phyloP scores from a whole-genome alignment of 1,140 invertebrate genomes.

The Trichomalopsis sarcophagae region DNA sequence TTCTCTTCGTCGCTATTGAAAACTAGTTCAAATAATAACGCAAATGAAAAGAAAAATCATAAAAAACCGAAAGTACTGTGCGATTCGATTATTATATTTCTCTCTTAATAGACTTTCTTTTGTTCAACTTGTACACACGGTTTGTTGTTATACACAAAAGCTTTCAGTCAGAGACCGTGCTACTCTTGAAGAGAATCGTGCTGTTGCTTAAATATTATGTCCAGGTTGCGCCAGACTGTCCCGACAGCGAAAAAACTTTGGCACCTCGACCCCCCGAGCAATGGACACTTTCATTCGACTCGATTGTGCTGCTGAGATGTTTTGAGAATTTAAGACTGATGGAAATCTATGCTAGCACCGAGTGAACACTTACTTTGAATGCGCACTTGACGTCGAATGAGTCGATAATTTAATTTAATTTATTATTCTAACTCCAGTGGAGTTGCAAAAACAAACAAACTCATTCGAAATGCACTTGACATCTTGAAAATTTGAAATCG shows the following conservation, averaged over 20 bases:
- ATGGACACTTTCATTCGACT: constrained; percentile 61
- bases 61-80: background rate
- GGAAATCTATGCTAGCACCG: constrained; percentile 1
- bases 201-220: constrained; percentile 46
- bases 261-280: constrained; percentile 64
- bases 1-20: background rate
- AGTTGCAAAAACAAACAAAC: background rate
- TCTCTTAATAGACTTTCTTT: constrained; percentile 33
- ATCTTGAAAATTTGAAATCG: background rate
- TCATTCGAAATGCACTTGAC: constrained; percentile 26
- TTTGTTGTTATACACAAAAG: constrained; percentile 14
- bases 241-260: constrained; percentile 63
- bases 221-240: constrained; percentile 70
- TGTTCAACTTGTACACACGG: background rate
- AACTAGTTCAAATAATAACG: background rate
- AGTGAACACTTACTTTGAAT: background rate
- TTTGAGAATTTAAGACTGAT: background rate
- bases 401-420: constrained; percentile 3
- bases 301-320: constrained; percentile 14
- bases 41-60: background rate
- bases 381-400: constrained; percentile 4
- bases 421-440: background rate
- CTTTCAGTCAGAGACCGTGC: constrained; percentile 70
- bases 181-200: constrained; percentile 70
- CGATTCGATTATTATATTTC: background rate